Conservation (phyloP, 1,140 invertebrate species). For the Zeugodacus cucurbitae region DNA sequence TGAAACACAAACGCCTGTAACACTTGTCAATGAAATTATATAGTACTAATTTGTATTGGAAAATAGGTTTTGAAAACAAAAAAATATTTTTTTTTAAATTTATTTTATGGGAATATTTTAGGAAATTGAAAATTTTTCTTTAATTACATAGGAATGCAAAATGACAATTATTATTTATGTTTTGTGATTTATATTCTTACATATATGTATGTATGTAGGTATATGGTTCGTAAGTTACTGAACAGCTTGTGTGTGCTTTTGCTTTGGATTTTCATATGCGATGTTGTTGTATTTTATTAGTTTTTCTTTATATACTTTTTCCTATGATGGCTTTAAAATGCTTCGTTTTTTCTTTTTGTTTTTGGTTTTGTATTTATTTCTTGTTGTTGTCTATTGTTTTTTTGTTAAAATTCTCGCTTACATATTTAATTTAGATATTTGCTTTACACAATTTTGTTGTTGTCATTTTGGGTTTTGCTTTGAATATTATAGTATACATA, state of each 20-base stretch:
- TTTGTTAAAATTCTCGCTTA: slow-evolving; percentile 42
- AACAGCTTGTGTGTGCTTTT: neutral
- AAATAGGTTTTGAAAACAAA: too few species aligned
- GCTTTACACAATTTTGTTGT: slow-evolving; percentile 48
- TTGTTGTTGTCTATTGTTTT: neutral
- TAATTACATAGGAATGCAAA: too few species aligned
- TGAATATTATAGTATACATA: neutral
- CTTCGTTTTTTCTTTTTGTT: neutral
- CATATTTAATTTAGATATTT: slow-evolving; percentile 50
- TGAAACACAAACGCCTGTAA: too few species aligned
- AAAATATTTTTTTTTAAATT: too few species aligned
- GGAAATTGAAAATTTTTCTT: too few species aligned
- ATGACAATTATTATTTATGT: neutral
- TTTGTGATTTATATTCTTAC: neutral
- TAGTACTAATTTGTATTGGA: too few species aligned
- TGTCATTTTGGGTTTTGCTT: neutral
- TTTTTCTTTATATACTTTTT: neutral
- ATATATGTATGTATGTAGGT: neutral
- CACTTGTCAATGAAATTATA: too few species aligned
- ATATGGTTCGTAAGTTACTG: neutral
- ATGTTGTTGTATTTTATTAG: neutral
- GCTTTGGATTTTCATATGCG: neutral
- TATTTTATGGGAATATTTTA: too few species aligned
- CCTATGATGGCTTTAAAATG: neutral
- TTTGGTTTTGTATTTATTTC: neutral